A percentile compares a stretch with the other conserved stretches of the same genome.
phyloP scores from a whole-genome alignment of 2,797 vertebrate species.

The Argyrosomus regius region DNA sequence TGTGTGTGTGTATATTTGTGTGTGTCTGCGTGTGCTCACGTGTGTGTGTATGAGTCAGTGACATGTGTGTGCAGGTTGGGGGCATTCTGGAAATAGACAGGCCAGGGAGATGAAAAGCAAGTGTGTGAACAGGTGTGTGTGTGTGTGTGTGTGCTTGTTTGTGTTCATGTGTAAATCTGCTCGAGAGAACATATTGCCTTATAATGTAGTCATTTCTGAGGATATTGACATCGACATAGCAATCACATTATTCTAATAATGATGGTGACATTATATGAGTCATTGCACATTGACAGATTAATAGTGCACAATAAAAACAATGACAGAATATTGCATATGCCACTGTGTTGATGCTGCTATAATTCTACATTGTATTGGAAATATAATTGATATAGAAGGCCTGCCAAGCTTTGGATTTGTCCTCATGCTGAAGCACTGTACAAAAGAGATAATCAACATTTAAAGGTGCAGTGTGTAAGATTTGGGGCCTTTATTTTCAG shows the following conservation, averaged over 20 bases:
- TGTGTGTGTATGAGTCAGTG: constrained; percentile 17
- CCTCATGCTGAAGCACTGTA: too few species aligned
- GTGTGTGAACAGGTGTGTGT: constrained; percentile 33
- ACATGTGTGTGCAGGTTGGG: constrained; percentile 41
- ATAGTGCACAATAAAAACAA: neutral
- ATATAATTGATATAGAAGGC: too few species aligned
- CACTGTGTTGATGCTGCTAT: too few species aligned
- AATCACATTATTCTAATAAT: neutral
- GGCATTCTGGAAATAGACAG: constrained; percentile 29
- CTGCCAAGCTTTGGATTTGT: too few species aligned
- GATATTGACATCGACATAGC: neutral
- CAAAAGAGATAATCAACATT: too few species aligned
- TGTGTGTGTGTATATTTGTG: constrained; percentile 13
- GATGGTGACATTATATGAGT: neutral
- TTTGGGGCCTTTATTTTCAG: too few species aligned
- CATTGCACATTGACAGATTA: neutral
- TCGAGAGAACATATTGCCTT: neutral
- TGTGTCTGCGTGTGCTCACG: constrained; percentile 11
- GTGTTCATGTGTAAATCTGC: constrained; percentile 7
- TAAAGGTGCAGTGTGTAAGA: too few species aligned
- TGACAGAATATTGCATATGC: too few species aligned
- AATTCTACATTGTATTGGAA: too few species aligned
- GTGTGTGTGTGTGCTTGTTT: neutral
- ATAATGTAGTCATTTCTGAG: neutral
- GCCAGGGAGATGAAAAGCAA: constrained; percentile 34